Evolutionary conservation across 1,140 invertebrate genomes (phyloP).

Genomic region (Drosophila ananassae): DNA sequence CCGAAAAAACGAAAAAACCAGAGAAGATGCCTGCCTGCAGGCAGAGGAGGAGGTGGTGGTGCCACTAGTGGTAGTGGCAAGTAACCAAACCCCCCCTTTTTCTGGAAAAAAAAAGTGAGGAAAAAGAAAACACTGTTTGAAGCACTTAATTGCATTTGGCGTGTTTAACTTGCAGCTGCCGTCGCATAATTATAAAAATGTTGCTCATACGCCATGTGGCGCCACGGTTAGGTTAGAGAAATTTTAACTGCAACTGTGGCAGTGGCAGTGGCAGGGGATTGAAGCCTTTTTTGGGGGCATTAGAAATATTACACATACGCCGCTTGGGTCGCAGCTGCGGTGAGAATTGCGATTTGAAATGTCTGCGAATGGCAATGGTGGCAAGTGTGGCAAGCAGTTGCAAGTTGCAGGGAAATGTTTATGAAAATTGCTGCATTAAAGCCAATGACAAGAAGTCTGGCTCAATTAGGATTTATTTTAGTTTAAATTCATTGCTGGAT

Average conservation of each 20-base stretch:
- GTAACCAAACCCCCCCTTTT: not conserved
- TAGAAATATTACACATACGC: conserved; percentile 61
- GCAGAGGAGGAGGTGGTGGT: not conserved
- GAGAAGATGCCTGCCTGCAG: conserved; percentile 6
- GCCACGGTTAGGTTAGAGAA: conserved; percentile 13
- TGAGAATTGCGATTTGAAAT: conserved; percentile 21
- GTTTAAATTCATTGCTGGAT: not conserved
- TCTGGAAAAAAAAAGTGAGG: not conserved
- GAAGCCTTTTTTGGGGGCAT: conserved; percentile 18
- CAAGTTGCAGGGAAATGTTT: conserved; percentile 19
- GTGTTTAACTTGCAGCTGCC: conserved; percentile 62
- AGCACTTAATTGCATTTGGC: conserved; percentile 68
- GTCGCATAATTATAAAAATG: conserved; percentile 71
- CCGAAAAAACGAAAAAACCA: conserved; percentile 9
- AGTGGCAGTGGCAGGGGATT: conserved; percentile 3
- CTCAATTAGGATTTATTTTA: conserved; percentile 6
- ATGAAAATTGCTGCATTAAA: conserved; percentile 43
- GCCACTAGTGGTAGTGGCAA: not conserved
- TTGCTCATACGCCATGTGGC: conserved; percentile 58
- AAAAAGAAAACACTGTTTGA: conserved; percentile 46
- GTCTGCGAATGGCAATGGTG: conserved; percentile 11
- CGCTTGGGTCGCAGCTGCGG: conserved; percentile 29
- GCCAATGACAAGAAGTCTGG: conserved; percentile 4
- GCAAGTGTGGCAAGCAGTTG: too few relatives aligned
- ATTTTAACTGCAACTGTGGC: conserved; percentile 47